Conservation (phyloP, 2,113 vertebrate species). For the Ochotona princeps region DNA sequence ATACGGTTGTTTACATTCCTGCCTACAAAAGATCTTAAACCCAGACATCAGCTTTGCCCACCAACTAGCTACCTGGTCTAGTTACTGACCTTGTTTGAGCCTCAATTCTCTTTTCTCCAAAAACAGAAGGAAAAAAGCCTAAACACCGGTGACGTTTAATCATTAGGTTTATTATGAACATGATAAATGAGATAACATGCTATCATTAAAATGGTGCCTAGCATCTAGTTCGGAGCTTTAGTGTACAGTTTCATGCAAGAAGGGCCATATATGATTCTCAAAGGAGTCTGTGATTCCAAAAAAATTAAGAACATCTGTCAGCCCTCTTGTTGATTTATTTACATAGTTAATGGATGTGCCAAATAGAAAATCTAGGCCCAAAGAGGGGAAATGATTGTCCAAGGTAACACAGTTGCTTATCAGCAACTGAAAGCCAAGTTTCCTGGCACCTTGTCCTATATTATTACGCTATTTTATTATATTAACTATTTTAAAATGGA, state of each 20-base stretch:
- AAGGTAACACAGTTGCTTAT: background rate
- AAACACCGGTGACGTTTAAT: background rate
- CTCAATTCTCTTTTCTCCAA: constrained; percentile 1
- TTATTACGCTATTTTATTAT: background rate
- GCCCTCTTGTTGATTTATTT: background rate
- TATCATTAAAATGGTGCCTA: background rate
- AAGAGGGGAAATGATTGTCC: background rate
- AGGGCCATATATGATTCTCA: background rate
- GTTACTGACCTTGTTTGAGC: background rate
- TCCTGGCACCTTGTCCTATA: background rate
- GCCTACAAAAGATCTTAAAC: background rate
- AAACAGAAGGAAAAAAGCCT: background rate
- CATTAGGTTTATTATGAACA: background rate
- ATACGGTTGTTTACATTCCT: background rate
- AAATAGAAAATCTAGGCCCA: background rate
- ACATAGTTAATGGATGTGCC: background rate
- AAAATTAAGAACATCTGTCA: background rate
- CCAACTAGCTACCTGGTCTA: background rate
- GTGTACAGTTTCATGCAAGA: background rate
- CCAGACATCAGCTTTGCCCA: background rate
- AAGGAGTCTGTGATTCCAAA: background rate
- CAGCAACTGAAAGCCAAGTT: background rate
- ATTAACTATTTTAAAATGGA: background rate
- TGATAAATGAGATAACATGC: constrained; percentile 1
- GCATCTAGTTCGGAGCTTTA: background rate